phyloP scores from a whole-genome alignment of 2,797 vertebrate genomes.

The Hozukius guyotensis region DNA sequence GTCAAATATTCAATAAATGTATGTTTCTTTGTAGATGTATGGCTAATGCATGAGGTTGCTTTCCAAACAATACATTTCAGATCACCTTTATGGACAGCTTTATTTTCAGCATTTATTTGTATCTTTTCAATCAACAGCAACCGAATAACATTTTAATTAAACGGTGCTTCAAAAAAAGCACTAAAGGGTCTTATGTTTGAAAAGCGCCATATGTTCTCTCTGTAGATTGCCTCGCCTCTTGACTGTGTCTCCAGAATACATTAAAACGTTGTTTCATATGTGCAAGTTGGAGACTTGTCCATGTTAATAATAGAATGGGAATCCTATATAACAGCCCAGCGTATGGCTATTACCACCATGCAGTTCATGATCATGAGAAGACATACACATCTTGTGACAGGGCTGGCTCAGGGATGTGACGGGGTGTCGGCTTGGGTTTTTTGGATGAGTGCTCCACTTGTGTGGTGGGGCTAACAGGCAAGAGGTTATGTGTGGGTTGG shows the following conservation, averaged over 20 bases:
- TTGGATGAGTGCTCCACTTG: conserved; percentile 55
- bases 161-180: not conserved
- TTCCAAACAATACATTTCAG: not conserved
- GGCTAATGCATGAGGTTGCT: not conserved
- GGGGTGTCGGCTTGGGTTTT: conserved; percentile 50
- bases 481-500: conserved; percentile 24
- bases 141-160: not conserved
- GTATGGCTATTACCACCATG: conserved; percentile 26
- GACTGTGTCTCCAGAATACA: not conserved
- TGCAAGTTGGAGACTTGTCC: not conserved
- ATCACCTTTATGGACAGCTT: not conserved
- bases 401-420: conserved; percentile 57
- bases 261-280: conserved; percentile 16
- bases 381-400: conserved; percentile 53
- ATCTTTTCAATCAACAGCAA: not conserved
- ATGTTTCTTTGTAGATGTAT: not conserved
- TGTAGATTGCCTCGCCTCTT: not conserved
- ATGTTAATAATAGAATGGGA: conserved; percentile 50
- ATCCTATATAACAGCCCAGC: conserved; percentile 4
- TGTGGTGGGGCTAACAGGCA: conserved; percentile 29
- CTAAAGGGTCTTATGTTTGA: not conserved
- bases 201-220: conserved; percentile 1
- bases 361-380: conserved; percentile 25
- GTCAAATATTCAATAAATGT: not conserved
- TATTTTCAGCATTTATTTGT: not conserved